Conservation (phyloP, 37 sponge, comb jelly and placozoan genomes). For the Amphimedon queenslandica region DNA sequence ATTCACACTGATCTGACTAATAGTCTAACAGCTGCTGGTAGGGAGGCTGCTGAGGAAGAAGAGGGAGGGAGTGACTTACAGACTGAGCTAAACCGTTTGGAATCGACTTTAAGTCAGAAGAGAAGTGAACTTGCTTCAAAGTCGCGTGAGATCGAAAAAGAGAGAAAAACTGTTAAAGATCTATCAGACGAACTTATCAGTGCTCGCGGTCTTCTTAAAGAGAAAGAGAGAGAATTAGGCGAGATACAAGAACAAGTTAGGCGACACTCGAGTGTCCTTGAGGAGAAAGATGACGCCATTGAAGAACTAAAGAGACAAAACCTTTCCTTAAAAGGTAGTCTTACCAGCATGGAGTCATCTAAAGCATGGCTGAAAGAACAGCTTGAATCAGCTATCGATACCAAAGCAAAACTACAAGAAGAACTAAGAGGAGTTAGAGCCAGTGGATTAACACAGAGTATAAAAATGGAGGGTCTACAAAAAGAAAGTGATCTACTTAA, state of each 20-base stretch:
- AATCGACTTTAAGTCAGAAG: slow-evolving; percentile 17
- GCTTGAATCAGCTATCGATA: slow-evolving; percentile 40
- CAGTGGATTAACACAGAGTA: slow-evolving; percentile 42
- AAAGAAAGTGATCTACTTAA: slow-evolving; percentile 49
- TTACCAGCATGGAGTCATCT: slow-evolving; percentile 35
- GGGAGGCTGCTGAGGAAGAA: background rate
- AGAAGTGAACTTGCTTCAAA: slow-evolving; percentile 12
- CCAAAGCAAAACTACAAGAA: slow-evolving; percentile 43
- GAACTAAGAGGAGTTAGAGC: slow-evolving; percentile 50
- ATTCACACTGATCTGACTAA: background rate
- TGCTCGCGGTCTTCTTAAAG: background rate
- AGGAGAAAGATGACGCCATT: slow-evolving; percentile 19
- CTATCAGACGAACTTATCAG: slow-evolving; percentile 13
- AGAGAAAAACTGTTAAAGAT: slow-evolving; percentile 2
- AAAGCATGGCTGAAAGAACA: slow-evolving; percentile 67
- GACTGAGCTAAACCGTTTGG: background rate
- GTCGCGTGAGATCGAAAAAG: slow-evolving; percentile 9
- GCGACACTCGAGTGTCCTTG: slow-evolving; percentile 3
- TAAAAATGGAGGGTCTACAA: slow-evolving; percentile 44
- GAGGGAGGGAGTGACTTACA: background rate
- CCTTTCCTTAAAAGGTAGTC: slow-evolving; percentile 25
- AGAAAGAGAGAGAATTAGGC: slow-evolving; percentile 8
- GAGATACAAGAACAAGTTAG: slow-evolving; percentile 15
- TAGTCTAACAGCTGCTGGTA: slow-evolving; percentile 9
- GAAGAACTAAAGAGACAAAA: slow-evolving; percentile 9